These are phyloP conservation scores for Brenthis hecate DNA, from an alignment of 2,888 invertebrate genomes.

Conservation along the genomic window DNA sequence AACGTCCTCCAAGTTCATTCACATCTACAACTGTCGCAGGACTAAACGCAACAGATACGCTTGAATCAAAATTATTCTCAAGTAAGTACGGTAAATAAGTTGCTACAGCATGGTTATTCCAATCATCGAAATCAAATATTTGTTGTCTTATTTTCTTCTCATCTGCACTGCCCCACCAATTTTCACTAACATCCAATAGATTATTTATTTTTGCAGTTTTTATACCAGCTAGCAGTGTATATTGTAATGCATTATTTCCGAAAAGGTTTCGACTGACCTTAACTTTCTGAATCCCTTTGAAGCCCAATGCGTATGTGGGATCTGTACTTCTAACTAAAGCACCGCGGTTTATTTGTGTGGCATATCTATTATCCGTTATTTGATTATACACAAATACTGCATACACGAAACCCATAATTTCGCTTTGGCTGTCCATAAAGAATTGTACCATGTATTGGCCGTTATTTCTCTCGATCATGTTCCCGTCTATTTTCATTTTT, in stretches of 20 bases:
- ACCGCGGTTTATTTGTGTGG: slow-evolving; percentile 60
- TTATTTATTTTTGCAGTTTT: slow-evolving; percentile 94
- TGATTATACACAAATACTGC: slow-evolving; percentile 91
- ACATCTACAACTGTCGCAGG: slow-evolving; percentile 81
- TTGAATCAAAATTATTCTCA: slow-evolving; percentile 88
- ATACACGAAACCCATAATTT: slow-evolving; percentile 92
- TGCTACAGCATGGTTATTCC: slow-evolving; percentile 98
- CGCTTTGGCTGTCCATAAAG: slow-evolving; percentile 94
- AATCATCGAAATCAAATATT: slow-evolving; percentile 99
- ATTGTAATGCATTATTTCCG: slow-evolving; percentile 90
- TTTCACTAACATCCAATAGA: slow-evolving; percentile 92
- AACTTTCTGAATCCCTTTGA: slow-evolving; percentile 97
- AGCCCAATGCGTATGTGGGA: slow-evolving; percentile 93
- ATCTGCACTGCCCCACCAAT: slow-evolving; percentile 97
- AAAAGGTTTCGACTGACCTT: slow-evolving; percentile 94
- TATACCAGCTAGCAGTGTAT: slow-evolving; percentile 95
- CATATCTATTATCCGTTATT: slow-evolving; percentile 86
- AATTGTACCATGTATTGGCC: slow-evolving; percentile 94
- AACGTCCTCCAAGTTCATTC: slow-evolving; percentile 89
- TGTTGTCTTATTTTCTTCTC: slow-evolving; percentile 88
- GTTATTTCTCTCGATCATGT: slow-evolving; percentile 89
- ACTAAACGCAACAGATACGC: slow-evolving; percentile 87
- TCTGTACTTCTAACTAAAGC: slow-evolving; percentile 66
- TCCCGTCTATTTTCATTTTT: slow-evolving; percentile 91
- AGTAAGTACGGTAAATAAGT: slow-evolving; percentile 93